Evolutionary conservation across 2,888 invertebrate genomes (phyloP).

Genomic region (Mythimna albipuncta): DNA sequence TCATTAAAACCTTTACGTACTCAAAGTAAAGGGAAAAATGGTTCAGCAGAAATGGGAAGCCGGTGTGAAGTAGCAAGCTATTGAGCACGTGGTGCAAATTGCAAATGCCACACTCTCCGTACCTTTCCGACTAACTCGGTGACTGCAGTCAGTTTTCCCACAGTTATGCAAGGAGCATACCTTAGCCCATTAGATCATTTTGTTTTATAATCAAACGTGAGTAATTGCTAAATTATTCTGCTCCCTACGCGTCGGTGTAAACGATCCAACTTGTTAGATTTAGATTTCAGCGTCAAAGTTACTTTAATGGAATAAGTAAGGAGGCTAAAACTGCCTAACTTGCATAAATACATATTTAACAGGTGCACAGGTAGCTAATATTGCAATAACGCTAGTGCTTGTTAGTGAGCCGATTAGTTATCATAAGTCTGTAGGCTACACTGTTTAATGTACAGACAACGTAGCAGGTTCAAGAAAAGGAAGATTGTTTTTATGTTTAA

Average conservation of each 20-base stretch:
- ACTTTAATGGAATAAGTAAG: constrained; percentile 37
- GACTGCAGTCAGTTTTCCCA: constrained; percentile 51
- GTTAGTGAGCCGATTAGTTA: background rate
- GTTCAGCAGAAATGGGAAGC: constrained; percentile 72
- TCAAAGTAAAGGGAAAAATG: constrained; percentile 52
- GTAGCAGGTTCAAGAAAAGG: background rate
- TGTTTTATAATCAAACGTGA: constrained; percentile 56
- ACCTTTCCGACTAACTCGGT: constrained; percentile 37
- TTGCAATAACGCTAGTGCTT: background rate
- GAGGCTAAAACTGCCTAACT: constrained; percentile 20
- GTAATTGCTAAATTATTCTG: constrained; percentile 53
- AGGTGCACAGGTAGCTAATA: background rate
- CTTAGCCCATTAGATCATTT: constrained; percentile 49
- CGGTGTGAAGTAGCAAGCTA: constrained; percentile 73
- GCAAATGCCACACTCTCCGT: constrained; percentile 71
- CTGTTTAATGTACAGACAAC: background rate
- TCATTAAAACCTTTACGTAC: constrained; percentile 25
- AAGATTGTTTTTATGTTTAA: constrained; percentile 1
- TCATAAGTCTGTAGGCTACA: background rate
- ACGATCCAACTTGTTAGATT: constrained; percentile 30
- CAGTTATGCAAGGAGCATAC: constrained; percentile 57
- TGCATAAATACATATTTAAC: constrained; percentile 40
- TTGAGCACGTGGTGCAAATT: constrained; percentile 76
- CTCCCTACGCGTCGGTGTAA: constrained; percentile 51
- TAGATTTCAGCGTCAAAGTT: constrained; percentile 27